These are phyloP conservation scores for human (Homo sapiens) DNA, from an alignment of 2,113 vertebrate genomes.

Conservation along the genomic window DNA sequence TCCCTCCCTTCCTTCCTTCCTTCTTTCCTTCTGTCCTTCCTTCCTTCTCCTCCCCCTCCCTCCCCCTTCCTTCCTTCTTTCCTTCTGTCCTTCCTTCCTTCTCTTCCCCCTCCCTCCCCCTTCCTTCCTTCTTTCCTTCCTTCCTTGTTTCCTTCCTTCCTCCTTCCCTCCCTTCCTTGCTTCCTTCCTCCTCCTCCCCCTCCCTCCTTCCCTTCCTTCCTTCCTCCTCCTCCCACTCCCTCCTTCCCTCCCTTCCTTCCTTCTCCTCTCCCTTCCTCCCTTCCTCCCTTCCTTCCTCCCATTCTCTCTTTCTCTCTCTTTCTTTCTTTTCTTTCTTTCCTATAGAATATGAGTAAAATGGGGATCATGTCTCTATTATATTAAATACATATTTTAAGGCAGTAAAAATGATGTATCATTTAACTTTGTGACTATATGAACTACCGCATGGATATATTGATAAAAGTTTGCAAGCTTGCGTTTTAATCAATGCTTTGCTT, in stretches of 20 bases:
- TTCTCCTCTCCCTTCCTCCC: too few species aligned
- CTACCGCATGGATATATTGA: not conserved
- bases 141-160: too few species aligned
- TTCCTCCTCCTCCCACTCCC: too few species aligned
- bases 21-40: not conserved
- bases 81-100: rapidly evolving
- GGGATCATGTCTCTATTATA: not conserved
- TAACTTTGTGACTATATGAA: not conserved
- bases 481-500: not conserved
- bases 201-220: too few species aligned
- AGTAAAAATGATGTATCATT: not conserved
- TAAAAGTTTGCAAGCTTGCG: not conserved
- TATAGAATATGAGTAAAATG: not conserved
- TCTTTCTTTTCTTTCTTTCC: not conserved
- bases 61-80: too few species aligned
- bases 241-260: too few species aligned
- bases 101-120: rapidly evolving
- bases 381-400: not conserved
- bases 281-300: too few species aligned
- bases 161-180: too few species aligned
- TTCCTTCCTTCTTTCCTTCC: not conserved
- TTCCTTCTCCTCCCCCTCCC: rapidly evolving
- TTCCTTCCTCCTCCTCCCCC: too few species aligned
- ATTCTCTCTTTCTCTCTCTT: too few species aligned
- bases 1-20: not conserved